Evolutionary conservation across 2,888 invertebrate genomes (phyloP).

Genomic region (Pseudolycoriella hygida): DNA sequence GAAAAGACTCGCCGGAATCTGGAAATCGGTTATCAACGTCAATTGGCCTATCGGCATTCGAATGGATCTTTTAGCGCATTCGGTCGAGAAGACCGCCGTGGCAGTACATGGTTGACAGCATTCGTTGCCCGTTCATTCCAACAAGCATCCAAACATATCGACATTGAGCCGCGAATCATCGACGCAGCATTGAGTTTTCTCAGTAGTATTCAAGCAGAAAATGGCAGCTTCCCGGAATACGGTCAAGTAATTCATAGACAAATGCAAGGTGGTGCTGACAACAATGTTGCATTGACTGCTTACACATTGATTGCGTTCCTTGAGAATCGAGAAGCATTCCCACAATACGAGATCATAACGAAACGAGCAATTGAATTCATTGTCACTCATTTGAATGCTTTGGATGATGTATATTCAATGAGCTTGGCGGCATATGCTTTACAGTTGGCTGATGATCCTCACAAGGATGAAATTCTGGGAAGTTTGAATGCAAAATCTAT

Average conservation of each 20-base stretch:
- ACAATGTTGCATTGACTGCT: slow-evolving; percentile 65
- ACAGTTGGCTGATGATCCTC: slow-evolving; percentile 35
- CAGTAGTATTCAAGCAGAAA: slow-evolving; percentile 42
- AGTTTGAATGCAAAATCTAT: slow-evolving; percentile 31
- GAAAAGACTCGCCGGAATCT: slow-evolving; percentile 28
- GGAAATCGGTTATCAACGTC: slow-evolving; percentile 54
- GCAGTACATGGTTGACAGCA: slow-evolving; percentile 70
- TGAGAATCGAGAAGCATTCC: slow-evolving; percentile 37
- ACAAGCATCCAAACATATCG: slow-evolving; percentile 56
- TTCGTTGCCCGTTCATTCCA: no score
- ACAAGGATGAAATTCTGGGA: slow-evolving; percentile 36
- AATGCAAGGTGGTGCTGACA: no score
- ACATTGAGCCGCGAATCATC: slow-evolving; percentile 50
- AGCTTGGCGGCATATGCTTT: no score
- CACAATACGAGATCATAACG: no score
- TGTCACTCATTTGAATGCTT: no score
- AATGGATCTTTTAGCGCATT: slow-evolving; percentile 75
- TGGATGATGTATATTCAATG: no score
- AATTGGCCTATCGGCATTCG: no score
- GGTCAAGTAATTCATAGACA: no score
- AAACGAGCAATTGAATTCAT: no score
- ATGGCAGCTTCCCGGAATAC: slow-evolving; percentile 71
- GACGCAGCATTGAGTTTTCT: slow-evolving; percentile 53
- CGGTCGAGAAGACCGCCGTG: slow-evolving; percentile 41
- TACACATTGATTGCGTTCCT: slow-evolving; percentile 59